Percentiles rank a stretch among this genome's conserved stretches.
These are phyloP conservation scores for Drosophila quadrilineata DNA, from an alignment of 1,140 invertebrate genomes.

Conservation along the genomic window DNA sequence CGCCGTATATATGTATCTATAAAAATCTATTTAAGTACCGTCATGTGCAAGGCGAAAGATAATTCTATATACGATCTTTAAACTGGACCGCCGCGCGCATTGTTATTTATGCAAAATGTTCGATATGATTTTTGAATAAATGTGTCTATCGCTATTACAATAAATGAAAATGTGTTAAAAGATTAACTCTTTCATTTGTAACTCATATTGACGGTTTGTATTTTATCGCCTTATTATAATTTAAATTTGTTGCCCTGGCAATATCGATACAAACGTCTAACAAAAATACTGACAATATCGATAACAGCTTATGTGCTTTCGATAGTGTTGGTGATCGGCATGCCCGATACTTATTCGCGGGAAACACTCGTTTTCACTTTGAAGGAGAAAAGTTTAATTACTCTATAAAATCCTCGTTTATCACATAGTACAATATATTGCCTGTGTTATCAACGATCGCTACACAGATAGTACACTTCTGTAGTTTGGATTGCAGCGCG, in stretches of 20 bases:
- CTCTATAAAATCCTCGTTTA: constrained; percentile 30
- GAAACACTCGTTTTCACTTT: too few relatives aligned
- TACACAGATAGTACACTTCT: constrained; percentile 17
- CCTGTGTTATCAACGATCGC: constrained; percentile 57
- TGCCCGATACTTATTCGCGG: too few relatives aligned
- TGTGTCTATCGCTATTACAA: constrained; percentile 70
- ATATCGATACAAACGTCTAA: too few relatives aligned
- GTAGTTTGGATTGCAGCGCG: constrained; percentile 34
- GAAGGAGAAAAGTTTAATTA: too few relatives aligned
- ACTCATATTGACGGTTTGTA: background rate
- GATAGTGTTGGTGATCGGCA: too few relatives aligned
- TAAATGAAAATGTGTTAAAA: background rate
- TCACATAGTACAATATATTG: constrained; percentile 63
- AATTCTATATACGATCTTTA: too few relatives aligned
- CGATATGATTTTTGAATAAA: constrained; percentile 78
- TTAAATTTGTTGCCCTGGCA: too few relatives aligned
- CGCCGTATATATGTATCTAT: too few relatives aligned
- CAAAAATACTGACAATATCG: too few relatives aligned
- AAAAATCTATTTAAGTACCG: constrained; percentile 68
- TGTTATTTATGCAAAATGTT: constrained; percentile 68
- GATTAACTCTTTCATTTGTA: background rate
- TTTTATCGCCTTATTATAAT: too few relatives aligned
- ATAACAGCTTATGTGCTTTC: too few relatives aligned
- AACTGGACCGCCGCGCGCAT: constrained; percentile 50
- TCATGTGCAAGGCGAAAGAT: constrained; percentile 20